Evolutionary conservation across 2,113 vertebrate genomes (phyloP).

Genomic region (Cygnus atratus): DNA sequence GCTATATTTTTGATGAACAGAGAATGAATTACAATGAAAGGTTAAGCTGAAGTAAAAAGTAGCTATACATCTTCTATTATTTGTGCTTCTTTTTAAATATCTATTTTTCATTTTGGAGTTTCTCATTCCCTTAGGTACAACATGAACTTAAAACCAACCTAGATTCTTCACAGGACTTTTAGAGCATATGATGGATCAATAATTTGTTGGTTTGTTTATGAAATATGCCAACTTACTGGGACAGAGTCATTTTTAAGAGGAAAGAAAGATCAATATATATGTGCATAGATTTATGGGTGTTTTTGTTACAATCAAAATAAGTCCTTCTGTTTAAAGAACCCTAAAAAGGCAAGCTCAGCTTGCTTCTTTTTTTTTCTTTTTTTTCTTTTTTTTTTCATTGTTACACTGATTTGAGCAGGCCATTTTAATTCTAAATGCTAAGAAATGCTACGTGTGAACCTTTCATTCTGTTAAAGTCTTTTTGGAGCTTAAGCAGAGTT

Average conservation of each 20-base stretch:
- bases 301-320: constrained; percentile 83
- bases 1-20: neutral
- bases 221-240: constrained; percentile 84
- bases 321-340: constrained; percentile 73
- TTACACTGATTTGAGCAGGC: constrained; percentile 11
- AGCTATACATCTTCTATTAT: constrained; percentile 70
- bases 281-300: constrained; percentile 85
- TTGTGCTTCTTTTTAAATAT: constrained; percentile 63
- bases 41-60: constrained; percentile 5
- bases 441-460: constrained; percentile 34
- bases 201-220: constrained; percentile 87
- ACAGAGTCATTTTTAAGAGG: constrained; percentile 87
- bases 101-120: constrained; percentile 82
- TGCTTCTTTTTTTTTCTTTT: constrained; percentile 8
- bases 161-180: constrained; percentile 81
- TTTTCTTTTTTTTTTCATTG: constrained; percentile 9
- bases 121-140: constrained; percentile 78
- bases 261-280: constrained; percentile 83
- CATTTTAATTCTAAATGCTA: constrained; percentile 47
- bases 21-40: constrained; percentile 56
- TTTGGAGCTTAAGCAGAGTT: constrained; percentile 8
- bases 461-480: constrained; percentile 56
- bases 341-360: constrained; percentile 64
- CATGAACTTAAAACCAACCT: constrained; percentile 80
- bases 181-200: constrained; percentile 83